Evolutionary conservation across 2,113 vertebrate genomes (phyloP).

Genomic region (Cebidichthys violaceus): DNA sequence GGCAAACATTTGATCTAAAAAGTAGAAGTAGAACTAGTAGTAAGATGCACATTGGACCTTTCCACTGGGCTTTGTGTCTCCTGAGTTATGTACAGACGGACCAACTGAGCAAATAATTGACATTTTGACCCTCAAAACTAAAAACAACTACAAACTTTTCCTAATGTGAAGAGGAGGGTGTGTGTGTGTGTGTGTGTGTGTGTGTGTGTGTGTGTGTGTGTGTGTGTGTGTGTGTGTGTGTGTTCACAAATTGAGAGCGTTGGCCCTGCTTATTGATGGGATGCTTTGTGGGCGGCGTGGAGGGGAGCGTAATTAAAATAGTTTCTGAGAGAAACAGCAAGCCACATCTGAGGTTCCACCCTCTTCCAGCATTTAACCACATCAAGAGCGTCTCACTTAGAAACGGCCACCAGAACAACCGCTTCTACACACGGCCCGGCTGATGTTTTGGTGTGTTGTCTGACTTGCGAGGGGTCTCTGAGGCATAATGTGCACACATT

Average conservation of each 20-base stretch:
- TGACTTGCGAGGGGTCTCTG: slow-evolving; percentile 63
- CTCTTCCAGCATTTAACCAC: slow-evolving; percentile 87
- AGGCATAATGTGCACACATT: slow-evolving; percentile 66
- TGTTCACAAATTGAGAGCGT: slow-evolving; percentile 73
- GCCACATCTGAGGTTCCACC: slow-evolving; percentile 90
- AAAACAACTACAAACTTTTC: slow-evolving; percentile 25
- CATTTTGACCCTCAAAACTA: neutral
- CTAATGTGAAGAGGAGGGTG: neutral
- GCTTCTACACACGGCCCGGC: slow-evolving; percentile 76
- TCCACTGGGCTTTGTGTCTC: neutral
- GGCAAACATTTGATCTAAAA: neutral
- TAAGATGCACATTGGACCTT: slow-evolving; percentile 6
- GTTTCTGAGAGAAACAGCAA: slow-evolving; percentile 88
- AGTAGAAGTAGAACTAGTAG: no score
- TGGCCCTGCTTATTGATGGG: slow-evolving; percentile 82
- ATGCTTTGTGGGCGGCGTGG: slow-evolving; percentile 86
- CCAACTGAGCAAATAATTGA: neutral
- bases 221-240: slow-evolving; percentile 32
- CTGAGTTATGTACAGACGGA: neutral
- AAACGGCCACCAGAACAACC: slow-evolving; percentile 86
- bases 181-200: neutral
- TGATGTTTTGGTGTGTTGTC: slow-evolving; percentile 81
- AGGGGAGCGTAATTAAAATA: slow-evolving; percentile 89
- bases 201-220: neutral
- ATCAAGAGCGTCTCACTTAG: slow-evolving; percentile 86